Base-by-base conservation (phyloP, 2,113 vertebrate genomes). In the Podarcis cretensis region DNA sequence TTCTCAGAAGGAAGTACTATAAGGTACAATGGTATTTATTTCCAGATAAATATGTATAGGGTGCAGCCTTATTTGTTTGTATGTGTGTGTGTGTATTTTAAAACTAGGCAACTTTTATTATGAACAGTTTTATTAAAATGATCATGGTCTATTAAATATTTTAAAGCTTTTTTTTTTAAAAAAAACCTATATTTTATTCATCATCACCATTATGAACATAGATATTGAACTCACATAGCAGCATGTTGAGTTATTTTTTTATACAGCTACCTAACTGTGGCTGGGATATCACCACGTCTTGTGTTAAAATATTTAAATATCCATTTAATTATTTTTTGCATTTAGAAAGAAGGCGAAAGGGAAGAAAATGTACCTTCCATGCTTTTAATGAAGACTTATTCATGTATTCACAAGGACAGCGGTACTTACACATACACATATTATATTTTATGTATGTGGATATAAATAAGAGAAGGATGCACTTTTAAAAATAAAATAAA, bases 261-360 rank as follows among this genome's bases (percentile, higher is more conserved):
- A 0, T 9, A 3, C 14, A 75, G 18, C 5, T 87, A 37, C 3
- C 59, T 80, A 79, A 68, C 14, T 1, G 27, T 1, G 85, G 10
- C 5, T 77, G 54, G n/a, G 48, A 90, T 65, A 25, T 25, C 13
- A 43, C n/a, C 25, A 79, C n/a, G 79, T 80, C 76, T 35, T 43
- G 48, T 18, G 32, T 80, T 84, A 43, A 89, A 89, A 4, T 82
- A 76, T 83, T 92, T 89, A 87, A 91, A 85, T 89, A 78, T 48
- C 86, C 27, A 43, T 90, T 79, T 84, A 83, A 81, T 32, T 89
- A 16, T 27, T 89, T 30, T 81, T 35, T 74, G 48, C 40, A 1
- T 48, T 74, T 57, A 40, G 48, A 75, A 88, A 63, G 63, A 40
- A 57, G 75, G 23, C 1, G 87, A 85, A 92, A 79, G 84, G 13